phyloP scores from a whole-genome alignment of 2,888 invertebrate genomes.

The Iselma pallidipennis region DNA sequence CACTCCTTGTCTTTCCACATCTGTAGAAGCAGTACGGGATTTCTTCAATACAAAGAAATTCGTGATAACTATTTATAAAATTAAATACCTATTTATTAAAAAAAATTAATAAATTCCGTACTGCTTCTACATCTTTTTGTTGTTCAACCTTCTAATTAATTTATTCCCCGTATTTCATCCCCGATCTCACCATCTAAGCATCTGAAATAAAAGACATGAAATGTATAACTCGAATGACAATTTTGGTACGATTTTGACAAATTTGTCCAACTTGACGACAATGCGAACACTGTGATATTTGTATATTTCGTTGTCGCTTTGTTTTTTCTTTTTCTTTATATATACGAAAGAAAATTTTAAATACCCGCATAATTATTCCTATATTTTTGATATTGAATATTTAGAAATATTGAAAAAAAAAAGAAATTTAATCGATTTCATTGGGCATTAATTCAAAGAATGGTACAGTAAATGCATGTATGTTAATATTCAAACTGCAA shows the following conservation, averaged over 20 bases:
- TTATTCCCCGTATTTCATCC: too few species aligned
- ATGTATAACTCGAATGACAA: slow-evolving; percentile 1
- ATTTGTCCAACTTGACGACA: slow-evolving; percentile 28
- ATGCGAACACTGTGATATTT: slow-evolving; percentile 54
- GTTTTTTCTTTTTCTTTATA: slow-evolving; percentile 34
- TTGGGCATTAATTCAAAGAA: slow-evolving; percentile 34
- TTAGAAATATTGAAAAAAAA: slow-evolving; percentile 25
- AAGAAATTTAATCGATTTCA: slow-evolving; percentile 22
- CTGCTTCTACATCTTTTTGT: too few species aligned
- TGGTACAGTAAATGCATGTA: background rate
- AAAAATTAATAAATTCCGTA: too few species aligned
- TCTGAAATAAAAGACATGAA: too few species aligned
- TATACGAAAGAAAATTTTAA: slow-evolving; percentile 35
- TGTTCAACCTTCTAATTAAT: too few species aligned
- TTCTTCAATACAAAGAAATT: background rate
- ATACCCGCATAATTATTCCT: slow-evolving; percentile 30
- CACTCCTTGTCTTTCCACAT: background rate
- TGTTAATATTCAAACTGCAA: background rate
- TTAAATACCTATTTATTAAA: too few species aligned
- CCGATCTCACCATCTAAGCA: too few species aligned
- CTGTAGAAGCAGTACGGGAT: background rate
- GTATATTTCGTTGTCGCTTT: slow-evolving; percentile 42
- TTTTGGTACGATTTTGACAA: background rate
- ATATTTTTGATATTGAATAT: slow-evolving; percentile 46
- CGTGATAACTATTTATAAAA: too few species aligned